Percentiles rank a stretch among this genome's conserved stretches.
Evolutionary conservation across 2,113 vertebrate genomes (phyloP).

Genomic region (Trochalopteron elliotii): DNA sequence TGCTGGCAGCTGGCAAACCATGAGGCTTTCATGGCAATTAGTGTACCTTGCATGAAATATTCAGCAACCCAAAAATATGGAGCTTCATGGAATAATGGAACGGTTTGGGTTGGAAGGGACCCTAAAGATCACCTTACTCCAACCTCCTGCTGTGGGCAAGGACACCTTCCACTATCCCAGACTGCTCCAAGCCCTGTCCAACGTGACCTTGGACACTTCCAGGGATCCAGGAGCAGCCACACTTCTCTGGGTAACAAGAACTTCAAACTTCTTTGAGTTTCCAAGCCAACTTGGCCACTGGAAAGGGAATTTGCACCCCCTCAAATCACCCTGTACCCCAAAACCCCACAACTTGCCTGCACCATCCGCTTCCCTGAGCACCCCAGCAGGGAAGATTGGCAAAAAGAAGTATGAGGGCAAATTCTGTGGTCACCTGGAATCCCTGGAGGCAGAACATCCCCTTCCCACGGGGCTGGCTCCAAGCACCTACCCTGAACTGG

Average conservation of each 20-base stretch:
- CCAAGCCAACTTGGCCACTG: background rate
- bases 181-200: background rate
- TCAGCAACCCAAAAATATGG: background rate
- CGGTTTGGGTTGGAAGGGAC: background rate
- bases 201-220: background rate
- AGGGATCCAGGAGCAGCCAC: background rate
- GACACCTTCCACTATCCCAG: accelerated
- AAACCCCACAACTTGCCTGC: background rate
- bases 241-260: background rate
- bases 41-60: background rate
- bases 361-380: background rate
- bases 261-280: background rate
- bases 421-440: accelerated
- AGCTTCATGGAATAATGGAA: background rate
- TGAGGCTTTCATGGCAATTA: background rate
- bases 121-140: background rate
- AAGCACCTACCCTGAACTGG: constrained; percentile 88
- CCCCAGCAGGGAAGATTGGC: background rate
- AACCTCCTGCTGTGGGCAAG: background rate
- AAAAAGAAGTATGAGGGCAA: background rate
- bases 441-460: background rate
- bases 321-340: background rate
- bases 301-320: background rate
- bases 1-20: constrained; percentile 5
- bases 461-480: accelerated